Conservation (phyloP, 2,113 vertebrate species). For the Limnothrissa miodon region DNA sequence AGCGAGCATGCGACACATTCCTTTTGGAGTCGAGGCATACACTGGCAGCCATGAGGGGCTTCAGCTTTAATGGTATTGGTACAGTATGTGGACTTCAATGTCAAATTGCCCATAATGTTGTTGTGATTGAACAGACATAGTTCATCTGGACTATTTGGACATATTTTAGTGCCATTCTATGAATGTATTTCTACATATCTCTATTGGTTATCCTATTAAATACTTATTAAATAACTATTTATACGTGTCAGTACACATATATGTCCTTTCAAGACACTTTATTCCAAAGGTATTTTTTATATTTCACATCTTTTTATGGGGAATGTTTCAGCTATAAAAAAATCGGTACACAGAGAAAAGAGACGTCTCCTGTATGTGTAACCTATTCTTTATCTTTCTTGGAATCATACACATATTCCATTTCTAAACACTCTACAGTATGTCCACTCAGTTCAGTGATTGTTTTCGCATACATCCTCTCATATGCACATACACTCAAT, state of each 20-base stretch:
- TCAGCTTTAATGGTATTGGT: neutral
- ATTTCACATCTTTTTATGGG: neutral
- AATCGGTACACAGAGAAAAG: neutral
- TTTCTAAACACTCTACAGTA: neutral
- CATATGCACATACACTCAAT: neutral
- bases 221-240: too few relatives aligned
- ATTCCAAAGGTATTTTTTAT: neutral
- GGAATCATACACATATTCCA: neutral
- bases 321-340: neutral
- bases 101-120: neutral
- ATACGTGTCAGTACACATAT: too few relatives aligned
- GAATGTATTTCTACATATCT: neutral
- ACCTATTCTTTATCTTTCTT: neutral
- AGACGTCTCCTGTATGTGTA: neutral
- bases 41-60: conserved; percentile 6
- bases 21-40: conserved; percentile 16
- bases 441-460: neutral
- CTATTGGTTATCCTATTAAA: too few relatives aligned
- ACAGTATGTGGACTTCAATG: conserved; percentile 13
- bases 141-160: neutral
- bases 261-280: neutral
- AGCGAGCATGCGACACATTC: conserved; percentile 31
- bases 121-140: neutral
- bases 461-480: neutral
- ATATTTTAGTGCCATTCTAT: neutral